A percentile compares a stretch with the other conserved stretches of the same genome.
Conservation (phyloP, 2,888 invertebrate genomes). For the Beris chalybata region DNA sequence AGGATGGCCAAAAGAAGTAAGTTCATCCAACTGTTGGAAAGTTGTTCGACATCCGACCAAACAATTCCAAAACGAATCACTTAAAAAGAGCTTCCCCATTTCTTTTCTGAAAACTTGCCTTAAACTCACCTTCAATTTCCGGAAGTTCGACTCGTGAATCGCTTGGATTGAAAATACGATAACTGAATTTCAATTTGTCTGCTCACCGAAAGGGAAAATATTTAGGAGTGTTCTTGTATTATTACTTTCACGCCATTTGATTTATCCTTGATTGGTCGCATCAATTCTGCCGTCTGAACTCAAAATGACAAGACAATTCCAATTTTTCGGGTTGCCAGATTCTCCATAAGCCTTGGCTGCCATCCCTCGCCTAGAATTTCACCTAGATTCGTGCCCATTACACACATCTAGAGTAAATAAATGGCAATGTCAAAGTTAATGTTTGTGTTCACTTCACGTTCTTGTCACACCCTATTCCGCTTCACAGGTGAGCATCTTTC, state of each 20-base stretch:
- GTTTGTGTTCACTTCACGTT: constrained; percentile 27
- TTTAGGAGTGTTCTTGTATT: constrained; percentile 20
- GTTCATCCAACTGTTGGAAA: too few species aligned
- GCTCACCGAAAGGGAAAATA: constrained; percentile 24
- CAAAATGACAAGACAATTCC: constrained; percentile 19
- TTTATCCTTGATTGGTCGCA: constrained; percentile 26
- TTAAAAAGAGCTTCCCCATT: too few species aligned
- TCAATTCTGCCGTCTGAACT: constrained; percentile 23
- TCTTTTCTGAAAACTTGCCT: too few species aligned
- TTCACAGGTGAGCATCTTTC: constrained; percentile 8
- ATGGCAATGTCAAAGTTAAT: constrained; percentile 25
- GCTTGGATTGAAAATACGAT: background rate
- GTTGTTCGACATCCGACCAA: too few species aligned
- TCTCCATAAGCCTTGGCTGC: background rate
- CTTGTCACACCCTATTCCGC: constrained; percentile 23
- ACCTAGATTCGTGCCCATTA: too few species aligned
- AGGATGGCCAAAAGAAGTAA: too few species aligned
- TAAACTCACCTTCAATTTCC: too few species aligned
- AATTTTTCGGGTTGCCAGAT: constrained; percentile 5
- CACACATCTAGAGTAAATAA: constrained; percentile 5
- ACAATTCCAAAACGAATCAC: too few species aligned
- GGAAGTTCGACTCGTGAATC: too few species aligned
- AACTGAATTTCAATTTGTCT: constrained; percentile 24
- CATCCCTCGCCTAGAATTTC: too few species aligned
- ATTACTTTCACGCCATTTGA: constrained; percentile 34